Percentiles rank a stretch among this genome's conserved stretches.
phyloP scores from a whole-genome alignment of 2,797 vertebrate species.

The Brotula barbata region DNA sequence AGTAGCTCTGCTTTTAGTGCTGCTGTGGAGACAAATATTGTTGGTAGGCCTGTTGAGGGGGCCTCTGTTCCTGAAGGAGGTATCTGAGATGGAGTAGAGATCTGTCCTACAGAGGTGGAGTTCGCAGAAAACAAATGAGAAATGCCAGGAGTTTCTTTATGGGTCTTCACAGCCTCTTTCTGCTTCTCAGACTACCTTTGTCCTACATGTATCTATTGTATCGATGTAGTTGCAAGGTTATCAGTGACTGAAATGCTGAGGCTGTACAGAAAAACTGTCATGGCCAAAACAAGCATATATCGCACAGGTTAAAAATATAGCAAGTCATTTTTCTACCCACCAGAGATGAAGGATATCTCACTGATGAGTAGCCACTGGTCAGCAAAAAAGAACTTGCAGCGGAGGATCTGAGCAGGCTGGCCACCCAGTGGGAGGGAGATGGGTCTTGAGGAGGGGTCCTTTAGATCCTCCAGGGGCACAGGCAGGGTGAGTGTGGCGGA shows the following conservation, averaged over 20 bases:
- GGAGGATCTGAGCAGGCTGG: slow-evolving; percentile 81
- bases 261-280: background rate
- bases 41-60: too few relatives aligned
- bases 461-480: slow-evolving; percentile 81
- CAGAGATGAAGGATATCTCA: slow-evolving; percentile 88
- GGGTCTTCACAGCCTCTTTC: too few relatives aligned
- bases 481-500: slow-evolving; percentile 76
- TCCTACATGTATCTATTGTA: too few relatives aligned
- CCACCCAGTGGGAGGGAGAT: slow-evolving; percentile 82
- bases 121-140: too few relatives aligned
- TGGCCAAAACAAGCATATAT: background rate
- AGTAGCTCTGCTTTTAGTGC: too few relatives aligned
- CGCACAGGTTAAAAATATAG: slow-evolving; percentile 2
- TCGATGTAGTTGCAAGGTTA: background rate
- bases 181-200: too few relatives aligned
- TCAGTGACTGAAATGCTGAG: background rate
- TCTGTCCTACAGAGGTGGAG: too few relatives aligned
- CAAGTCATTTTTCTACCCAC: slow-evolving; percentile 64
- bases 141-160: too few relatives aligned
- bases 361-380: slow-evolving; percentile 92
- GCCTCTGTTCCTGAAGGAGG: too few relatives aligned
- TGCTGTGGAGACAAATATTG: too few relatives aligned
- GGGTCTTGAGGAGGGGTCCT: slow-evolving; percentile 86
- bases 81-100: too few relatives aligned
- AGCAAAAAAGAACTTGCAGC: slow-evolving; percentile 88